Conservation (phyloP, 2,113 vertebrate species). For the Eptesicus fuscus region DNA sequence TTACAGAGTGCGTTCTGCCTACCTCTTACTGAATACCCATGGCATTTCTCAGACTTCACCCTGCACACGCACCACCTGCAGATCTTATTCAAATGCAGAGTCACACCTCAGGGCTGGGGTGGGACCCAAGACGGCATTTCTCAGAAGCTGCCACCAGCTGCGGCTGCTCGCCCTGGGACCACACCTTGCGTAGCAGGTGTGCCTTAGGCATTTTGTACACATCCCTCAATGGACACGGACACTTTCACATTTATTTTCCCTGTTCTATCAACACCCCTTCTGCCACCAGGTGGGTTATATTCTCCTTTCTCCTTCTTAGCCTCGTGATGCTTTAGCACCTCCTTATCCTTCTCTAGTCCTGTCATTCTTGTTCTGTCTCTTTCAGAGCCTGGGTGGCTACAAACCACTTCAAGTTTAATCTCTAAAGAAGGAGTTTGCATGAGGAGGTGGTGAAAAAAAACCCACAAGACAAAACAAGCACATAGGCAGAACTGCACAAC, state of each 20-base stretch:
- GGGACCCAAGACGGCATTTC: neutral
- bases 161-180: neutral
- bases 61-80: fast-evolving
- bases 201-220: neutral
- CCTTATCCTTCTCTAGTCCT: neutral
- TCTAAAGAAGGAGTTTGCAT: neutral
- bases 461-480: neutral
- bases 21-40: fast-evolving
- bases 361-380: neutral
- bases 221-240: neutral
- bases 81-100: neutral
- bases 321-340: too few relatives aligned
- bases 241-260: neutral
- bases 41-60: neutral
- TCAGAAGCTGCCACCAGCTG: neutral
- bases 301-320: neutral
- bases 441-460: neutral
- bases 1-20: fast-evolving
- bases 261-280: neutral
- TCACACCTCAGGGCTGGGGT: neutral
- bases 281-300: fast-evolving
- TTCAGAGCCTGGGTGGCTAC: neutral
- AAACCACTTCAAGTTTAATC: neutral
- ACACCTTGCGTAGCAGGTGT: neutral
- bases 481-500: too few relatives aligned